A percentile compares a stretch with the other conserved stretches of the same genome.
These are phyloP conservation scores for Rhinoderma darwinii DNA, from an alignment of 2,113 vertebrate genomes.

Conservation along the genomic window DNA sequence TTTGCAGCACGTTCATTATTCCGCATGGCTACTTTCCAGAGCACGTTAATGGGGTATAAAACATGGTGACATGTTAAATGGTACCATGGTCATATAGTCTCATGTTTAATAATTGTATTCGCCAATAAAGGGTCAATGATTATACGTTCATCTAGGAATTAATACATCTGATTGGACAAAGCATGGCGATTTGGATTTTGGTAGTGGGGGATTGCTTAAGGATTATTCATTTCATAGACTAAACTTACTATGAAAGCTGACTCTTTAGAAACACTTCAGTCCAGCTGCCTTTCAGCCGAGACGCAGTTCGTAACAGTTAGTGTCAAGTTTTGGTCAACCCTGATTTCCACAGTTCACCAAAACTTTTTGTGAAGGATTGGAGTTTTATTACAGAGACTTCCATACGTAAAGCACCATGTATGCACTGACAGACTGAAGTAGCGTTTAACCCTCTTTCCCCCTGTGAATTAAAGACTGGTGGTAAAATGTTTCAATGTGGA, in stretches of 20 bases:
- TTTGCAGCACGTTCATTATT: no score
- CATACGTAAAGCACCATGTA: background rate
- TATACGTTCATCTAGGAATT: no score
- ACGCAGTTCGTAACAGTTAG: background rate
- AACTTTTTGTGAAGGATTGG: background rate
- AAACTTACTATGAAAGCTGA: background rate
- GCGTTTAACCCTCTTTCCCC: constrained; percentile 43
- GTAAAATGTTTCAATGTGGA: constrained; percentile 51
- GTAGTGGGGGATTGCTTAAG: background rate
- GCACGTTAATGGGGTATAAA: no score
- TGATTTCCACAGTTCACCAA: background rate
- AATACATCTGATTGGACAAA: background rate
- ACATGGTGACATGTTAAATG: no score
- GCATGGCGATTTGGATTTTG: background rate
- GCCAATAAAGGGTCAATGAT: no score
- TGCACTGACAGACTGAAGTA: constrained; percentile 35
- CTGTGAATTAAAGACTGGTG: constrained; percentile 45
- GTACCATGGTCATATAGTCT: no score
- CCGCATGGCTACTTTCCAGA: no score
- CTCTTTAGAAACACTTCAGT: background rate
- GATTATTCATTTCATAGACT: background rate
- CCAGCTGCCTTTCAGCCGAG: background rate
- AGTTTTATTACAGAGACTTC: constrained; percentile 1
- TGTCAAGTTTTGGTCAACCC: constrained; percentile 1
- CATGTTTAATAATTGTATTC: no score